Evolutionary conservation across 2,888 invertebrate species (phyloP), one percentile per base, ranked within the genome.

Genomic region (Drosophila austrosaltans): DNA sequence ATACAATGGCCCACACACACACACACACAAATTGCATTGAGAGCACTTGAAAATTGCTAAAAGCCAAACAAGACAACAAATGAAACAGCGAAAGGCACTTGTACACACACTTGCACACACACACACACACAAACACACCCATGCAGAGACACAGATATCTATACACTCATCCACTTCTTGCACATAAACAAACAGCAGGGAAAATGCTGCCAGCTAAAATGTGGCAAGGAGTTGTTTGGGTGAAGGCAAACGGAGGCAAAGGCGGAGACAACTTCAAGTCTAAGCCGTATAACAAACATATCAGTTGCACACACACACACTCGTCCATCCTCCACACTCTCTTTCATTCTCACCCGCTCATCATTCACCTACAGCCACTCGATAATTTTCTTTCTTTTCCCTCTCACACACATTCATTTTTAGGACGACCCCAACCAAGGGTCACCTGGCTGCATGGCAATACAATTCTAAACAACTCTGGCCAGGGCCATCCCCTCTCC

Each of bases 361-460:
- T 56, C 58, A 53, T 53, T 65, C 66, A 75, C 25, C 60, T 61
- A 53, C 63, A 53, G 76, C 65, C 70, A 75, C 74, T 82, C 76
- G 72, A 89, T 85, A 85, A 85, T 82, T 87, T 78, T 89, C 66
- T 67, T 70, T 44, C 77, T 76, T 67, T 39, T 39, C n/a, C 64
- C 64, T n/a, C 48, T 59, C 36, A 36, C 36, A 36, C 36, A 36
- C 53, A 64, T 44, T 6, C 20, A 57, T 60, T 22, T 64, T 66
- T 79, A 96, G 96, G 96, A 73, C 94, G 94, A 79, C 96, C 96
- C 1, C 93, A 94, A 75, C 94, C 96, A 1, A 92, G 93, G 40
- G 93, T 96, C 48, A 94, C 94, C 40, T 96, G 96, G 96, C 94
- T 94, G 94, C 93, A 94, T 66, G 95, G 95, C 76, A 93, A 94